These are phyloP conservation scores for Phymorhynchus buccinoides DNA, from an alignment of 1,140 invertebrate species.

Conservation along the genomic window DNA sequence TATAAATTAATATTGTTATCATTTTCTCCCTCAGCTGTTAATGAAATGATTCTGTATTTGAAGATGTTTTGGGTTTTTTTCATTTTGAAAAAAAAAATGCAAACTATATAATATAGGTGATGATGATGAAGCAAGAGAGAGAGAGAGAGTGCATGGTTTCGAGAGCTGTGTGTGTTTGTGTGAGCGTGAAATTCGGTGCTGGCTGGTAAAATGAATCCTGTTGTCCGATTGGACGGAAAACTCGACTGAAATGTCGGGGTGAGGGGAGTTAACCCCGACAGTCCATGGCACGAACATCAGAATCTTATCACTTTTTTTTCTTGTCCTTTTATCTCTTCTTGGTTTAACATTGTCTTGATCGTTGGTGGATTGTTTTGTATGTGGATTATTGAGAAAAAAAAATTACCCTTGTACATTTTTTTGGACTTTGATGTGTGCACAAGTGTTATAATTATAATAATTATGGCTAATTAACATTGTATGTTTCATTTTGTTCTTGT, in stretches of 20 bases:
- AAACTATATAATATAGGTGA: not conserved
- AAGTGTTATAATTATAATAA: slow-evolving; percentile 7
- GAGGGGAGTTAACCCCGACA: not conserved
- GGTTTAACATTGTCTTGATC: slow-evolving; percentile 22
- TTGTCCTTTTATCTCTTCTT: slow-evolving; percentile 4
- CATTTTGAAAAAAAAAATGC: slow-evolving; percentile 15
- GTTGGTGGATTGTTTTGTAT: slow-evolving; percentile 15
- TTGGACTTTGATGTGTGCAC: slow-evolving; percentile 24
- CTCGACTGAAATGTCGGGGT: not conserved
- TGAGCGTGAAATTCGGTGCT: slow-evolving; percentile 26
- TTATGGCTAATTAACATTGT: slow-evolving; percentile 12
- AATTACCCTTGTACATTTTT: slow-evolving; percentile 24
- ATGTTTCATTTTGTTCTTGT: slow-evolving; percentile 21
- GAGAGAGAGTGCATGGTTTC: not conserved
- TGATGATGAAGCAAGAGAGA: not conserved
- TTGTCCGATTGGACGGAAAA: not conserved
- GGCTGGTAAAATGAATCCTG: slow-evolving; percentile 15
- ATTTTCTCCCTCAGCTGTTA: not conserved
- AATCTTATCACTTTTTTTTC: slow-evolving; percentile 5
- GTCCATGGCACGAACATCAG: slow-evolving; percentile 18
- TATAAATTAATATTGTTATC: too few relatives aligned
- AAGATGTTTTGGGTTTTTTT: slow-evolving; percentile 25
- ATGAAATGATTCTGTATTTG: slow-evolving; percentile 29
- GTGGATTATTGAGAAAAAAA: too few relatives aligned
- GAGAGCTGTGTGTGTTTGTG: not conserved